Conservation (phyloP, 2,888 invertebrate genomes). For the Limenitis camilla region DNA sequence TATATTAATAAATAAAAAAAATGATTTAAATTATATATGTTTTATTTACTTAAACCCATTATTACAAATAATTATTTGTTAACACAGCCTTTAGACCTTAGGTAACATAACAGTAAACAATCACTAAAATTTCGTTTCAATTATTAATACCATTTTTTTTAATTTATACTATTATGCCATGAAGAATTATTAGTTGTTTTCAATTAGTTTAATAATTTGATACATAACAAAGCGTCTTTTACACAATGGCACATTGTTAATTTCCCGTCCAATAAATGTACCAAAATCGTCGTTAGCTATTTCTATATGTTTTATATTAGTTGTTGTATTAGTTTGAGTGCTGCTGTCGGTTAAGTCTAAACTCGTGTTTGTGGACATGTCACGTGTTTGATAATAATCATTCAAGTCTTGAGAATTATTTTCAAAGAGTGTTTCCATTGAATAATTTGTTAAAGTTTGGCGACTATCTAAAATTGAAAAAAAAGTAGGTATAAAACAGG, state of each 20-base stretch:
- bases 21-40: background rate
- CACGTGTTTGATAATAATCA: slow-evolving; percentile 14
- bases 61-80: background rate
- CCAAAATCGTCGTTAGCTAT: slow-evolving; percentile 14
- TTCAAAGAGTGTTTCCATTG: slow-evolving; percentile 12
- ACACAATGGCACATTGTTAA: slow-evolving; percentile 11
- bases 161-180: background rate
- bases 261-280: slow-evolving; percentile 13
- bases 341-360: slow-evolving; percentile 14
- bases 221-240: slow-evolving; percentile 16
- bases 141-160: background rate
- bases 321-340: slow-evolving; percentile 17
- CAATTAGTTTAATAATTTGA: slow-evolving; percentile 16
- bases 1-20: background rate
- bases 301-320: slow-evolving; percentile 9
- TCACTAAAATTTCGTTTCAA: background rate
- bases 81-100: background rate
- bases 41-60: background rate
- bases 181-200: slow-evolving; percentile 9
- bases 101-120: background rate
- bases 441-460: slow-evolving; percentile 5
- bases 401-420: slow-evolving; percentile 17
- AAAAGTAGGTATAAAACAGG: slow-evolving; percentile 1
- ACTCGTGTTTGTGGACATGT: slow-evolving; percentile 15
- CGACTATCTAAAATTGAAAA: background rate